Evolutionary conservation across 2,888 invertebrate species (phyloP), one percentile per base, ranked within the genome.

Genomic region (Sphecodes monilicornis): DNA sequence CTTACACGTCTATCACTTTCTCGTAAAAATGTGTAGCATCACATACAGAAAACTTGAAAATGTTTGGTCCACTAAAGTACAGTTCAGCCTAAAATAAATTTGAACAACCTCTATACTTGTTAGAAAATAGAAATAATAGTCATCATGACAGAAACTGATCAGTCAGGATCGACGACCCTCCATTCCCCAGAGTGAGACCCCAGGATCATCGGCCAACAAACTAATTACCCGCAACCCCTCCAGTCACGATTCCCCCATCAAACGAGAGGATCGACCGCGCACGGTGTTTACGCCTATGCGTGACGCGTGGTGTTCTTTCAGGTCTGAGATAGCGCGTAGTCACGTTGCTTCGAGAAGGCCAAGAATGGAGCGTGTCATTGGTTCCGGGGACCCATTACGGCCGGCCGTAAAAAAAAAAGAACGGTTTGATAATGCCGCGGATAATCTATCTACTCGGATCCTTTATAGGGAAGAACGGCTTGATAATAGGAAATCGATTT

Each of bases 401-500:
- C 66, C 39, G 46, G 26, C 78, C 84, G 68, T 88, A 88, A 90
- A 86, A 57, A 90, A 86, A 57, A 85, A 88, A 86, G 80, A 88
- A 86, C 50, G 84, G 82, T 77, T 84, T 86, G 88, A 88, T 90
- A 90, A 90, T 88, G 86, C 83, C 60, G 57, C 66, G 90, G 88
- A 90, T 90, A 90, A 90, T 90, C 90, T 86, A 90, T 87, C 90
- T 83, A 84, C 86, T 86, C 84, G 84, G 82, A 70, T 86, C 82
- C 77, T 89, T 88, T 85, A 84, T 86, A 82, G 84, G 84, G 76
- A 88, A 87, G 90, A 90, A 87, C 84, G 82, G 85, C 82, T 84
- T 76, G 89, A 88, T 88, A 90, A 90, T 90, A 89, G 90, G 85
- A 90, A 90, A 90, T 90, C 90, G 90, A 90, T 90, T 90, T 89